phyloP scores from a whole-genome alignment of 2,797 vertebrate species.

The Megaceryle alcyon region DNA sequence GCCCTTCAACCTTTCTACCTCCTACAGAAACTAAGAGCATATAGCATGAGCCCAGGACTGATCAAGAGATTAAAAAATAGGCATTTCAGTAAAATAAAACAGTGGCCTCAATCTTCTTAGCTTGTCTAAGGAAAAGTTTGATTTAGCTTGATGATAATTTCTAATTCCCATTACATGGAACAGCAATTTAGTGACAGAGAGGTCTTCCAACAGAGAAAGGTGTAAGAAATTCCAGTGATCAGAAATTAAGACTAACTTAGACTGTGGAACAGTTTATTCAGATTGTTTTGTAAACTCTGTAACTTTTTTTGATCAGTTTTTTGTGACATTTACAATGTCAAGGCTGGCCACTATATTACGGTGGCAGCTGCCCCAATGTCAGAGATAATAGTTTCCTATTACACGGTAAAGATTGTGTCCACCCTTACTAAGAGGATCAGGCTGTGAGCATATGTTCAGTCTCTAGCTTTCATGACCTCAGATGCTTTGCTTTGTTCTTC shows the following conservation, averaged over 20 bases:
- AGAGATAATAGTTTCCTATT: background rate
- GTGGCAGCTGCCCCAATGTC: background rate
- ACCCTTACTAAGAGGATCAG: slow-evolving; percentile 18
- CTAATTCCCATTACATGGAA: background rate
- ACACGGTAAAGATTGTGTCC: background rate
- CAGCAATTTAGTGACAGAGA: background rate
- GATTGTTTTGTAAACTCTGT: background rate
- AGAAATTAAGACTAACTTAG: background rate
- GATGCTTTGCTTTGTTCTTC: background rate
- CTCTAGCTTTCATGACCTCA: slow-evolving; percentile 3
- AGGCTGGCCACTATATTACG: background rate
- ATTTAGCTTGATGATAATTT: background rate
- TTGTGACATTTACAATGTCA: background rate
- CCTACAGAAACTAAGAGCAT: background rate
- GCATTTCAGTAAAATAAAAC: background rate
- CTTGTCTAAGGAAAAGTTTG: background rate
- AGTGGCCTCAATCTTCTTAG: background rate
- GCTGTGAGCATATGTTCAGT: background rate
- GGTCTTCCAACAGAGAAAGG: background rate
- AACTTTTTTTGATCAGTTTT: background rate
- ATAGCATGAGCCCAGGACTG: background rate
- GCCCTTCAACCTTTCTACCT: background rate
- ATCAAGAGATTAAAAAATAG: background rate
- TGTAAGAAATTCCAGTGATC: background rate
- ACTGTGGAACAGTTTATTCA: background rate